Evolutionary conservation across 2,888 invertebrate genomes (phyloP).

Genomic region (Himalopsyche japonica): DNA sequence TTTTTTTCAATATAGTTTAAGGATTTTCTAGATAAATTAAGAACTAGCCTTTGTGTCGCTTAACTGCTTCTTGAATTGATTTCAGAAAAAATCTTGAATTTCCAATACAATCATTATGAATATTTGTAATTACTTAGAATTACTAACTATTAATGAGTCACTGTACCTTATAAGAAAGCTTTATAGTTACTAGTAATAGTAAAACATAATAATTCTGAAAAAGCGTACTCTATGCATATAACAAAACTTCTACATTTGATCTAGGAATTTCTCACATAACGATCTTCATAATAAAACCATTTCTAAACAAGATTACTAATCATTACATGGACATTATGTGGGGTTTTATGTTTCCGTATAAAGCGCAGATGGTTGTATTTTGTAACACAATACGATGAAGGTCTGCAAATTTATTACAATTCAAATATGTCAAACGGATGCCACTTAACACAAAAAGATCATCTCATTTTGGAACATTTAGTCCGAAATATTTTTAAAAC

Average conservation of each 20-base stretch:
- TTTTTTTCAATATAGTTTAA: no score
- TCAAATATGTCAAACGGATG: no score
- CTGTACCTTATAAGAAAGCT: neutral
- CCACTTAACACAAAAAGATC: no score
- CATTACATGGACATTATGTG: constrained; percentile 3
- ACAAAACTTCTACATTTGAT: neutral
- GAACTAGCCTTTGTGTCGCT: no score
- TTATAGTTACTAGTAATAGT: neutral
- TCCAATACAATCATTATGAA: no score
- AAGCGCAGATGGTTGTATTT: neutral
- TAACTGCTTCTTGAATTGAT: no score
- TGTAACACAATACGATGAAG: neutral
- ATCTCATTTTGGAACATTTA: no score
- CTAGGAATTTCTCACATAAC: neutral
- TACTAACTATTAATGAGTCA: neutral
- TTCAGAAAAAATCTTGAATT: no score
- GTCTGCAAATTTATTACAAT: no score
- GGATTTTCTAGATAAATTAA: no score
- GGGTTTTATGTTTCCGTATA: neutral
- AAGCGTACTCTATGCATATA: neutral
- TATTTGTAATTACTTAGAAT: no score
- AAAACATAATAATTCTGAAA: neutral
- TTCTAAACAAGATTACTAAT: constrained; percentile 12
- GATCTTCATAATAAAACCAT: constrained; percentile 13
- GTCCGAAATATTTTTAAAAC: no score